Percentiles rank a stretch among this genome's conserved stretches.
phyloP scores from a whole-genome alignment of 2,888 invertebrate genomes.

The Pristionchus exspectatus region DNA sequence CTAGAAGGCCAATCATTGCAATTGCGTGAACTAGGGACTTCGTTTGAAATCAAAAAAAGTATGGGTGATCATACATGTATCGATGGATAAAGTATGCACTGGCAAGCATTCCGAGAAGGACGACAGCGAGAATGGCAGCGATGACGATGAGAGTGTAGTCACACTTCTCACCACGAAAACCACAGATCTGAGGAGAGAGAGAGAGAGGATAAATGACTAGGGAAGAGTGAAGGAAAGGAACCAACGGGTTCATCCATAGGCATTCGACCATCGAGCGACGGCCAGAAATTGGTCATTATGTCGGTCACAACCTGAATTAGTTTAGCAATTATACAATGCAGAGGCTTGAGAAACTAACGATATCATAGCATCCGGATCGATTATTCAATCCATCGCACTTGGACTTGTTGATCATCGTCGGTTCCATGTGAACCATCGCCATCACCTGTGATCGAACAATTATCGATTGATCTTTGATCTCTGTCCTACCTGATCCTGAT shows the following conservation, averaged over 20 bases:
- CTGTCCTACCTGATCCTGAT: constrained; percentile 53
- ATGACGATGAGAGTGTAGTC: constrained; percentile 71
- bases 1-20: too few species aligned
- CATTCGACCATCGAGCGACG: constrained; percentile 66
- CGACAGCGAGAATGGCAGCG: constrained; percentile 57
- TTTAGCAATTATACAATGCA: neutral
- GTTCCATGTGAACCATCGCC: constrained; percentile 71
- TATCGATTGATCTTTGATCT: neutral
- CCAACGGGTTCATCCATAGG: constrained; percentile 58
- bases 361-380: constrained; percentile 69
- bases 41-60: constrained; percentile 60
- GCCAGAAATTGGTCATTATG: constrained; percentile 70
- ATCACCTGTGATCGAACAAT: constrained; percentile 57
- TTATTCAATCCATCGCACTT: constrained; percentile 67
- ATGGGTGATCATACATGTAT: neutral
- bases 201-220: neutral
- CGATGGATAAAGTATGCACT: constrained; percentile 1
- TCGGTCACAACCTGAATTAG: constrained; percentile 63
- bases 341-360: constrained; percentile 54
- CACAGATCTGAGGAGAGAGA: constrained; percentile 65
- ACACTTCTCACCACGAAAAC: constrained; percentile 68
- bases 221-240: too few species aligned
- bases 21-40: too few species aligned
- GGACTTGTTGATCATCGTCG: constrained; percentile 64
- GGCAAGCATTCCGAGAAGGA: neutral